Base-by-base conservation (phyloP, 2,888 invertebrate genomes). In the Napeogenes sylphis region DNA sequence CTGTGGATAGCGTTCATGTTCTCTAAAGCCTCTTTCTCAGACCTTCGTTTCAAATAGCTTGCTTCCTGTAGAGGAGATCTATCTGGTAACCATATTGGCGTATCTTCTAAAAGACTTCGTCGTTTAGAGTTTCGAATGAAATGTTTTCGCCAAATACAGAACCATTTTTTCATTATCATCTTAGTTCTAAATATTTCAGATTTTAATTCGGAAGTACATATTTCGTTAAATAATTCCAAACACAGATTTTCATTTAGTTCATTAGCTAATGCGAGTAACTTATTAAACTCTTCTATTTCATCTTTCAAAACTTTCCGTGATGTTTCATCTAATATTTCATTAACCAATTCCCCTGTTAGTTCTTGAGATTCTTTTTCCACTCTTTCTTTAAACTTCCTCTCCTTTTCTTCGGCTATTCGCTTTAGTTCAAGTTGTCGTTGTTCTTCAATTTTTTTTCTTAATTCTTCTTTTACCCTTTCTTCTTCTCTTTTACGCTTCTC, bases 71-170 rank as follows among this genome's bases (percentile, higher is more conserved):
- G 14, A 14, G 86, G 83, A 35, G 84, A 84, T 65, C 80, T 79
- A 30, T 78, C 75, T 47, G 87, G 73, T 60, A 91, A 68, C 91
- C 91, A 91, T 47, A 90, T 82, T 5, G 91, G 91, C 3, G 90
- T 90, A 58, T 85, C 82, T 68, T 88, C 84, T 35, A 91, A 74
- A 42, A 89, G 74, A 58, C 67, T 77, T 55, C 90, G 75, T 67
- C 90, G 75, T 71, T 82, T 86, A 47, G 76, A 70, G 68, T 90
- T 90, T 68, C 83, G 80, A 3, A 72, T 58, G 51, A 80, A 82
- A 56, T 87, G 78, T 61, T 73, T 77, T 68, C 75, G 82, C 91
- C 91, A 91, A 53, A 84, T 69, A 68, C 71, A 47, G 69, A 83
- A 87, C 84, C 83, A 91, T 75, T 86, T 90, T 58, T 72, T 83